These are phyloP conservation scores for Andrena trimmerana DNA, from an alignment of 2,888 invertebrate species.

Conservation along the genomic window DNA sequence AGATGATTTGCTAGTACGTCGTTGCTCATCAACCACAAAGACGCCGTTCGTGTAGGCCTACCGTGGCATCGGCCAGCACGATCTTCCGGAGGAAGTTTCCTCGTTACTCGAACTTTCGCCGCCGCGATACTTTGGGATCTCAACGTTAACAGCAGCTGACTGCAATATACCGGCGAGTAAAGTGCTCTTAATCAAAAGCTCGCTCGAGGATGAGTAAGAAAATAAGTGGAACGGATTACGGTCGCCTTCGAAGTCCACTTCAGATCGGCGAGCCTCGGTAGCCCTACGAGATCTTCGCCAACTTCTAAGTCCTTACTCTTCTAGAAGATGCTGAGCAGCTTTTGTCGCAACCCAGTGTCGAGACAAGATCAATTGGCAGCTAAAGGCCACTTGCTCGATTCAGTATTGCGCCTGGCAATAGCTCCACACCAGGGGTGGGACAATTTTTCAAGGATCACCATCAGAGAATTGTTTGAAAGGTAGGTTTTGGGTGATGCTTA, in stretches of 20 bases:
- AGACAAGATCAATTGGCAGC: too few relatives aligned
- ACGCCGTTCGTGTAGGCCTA: conserved; percentile 5
- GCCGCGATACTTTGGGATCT: conserved; percentile 53
- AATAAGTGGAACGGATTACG: conserved; percentile 60
- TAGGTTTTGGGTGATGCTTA: too few relatives aligned
- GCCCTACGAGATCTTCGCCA: neutral
- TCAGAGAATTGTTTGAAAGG: too few relatives aligned
- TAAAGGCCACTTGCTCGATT: too few relatives aligned
- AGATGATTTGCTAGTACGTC: neutral
- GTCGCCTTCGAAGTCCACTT: conserved; percentile 38
- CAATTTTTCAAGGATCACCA: too few relatives aligned
- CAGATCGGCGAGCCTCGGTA: conserved; percentile 30
- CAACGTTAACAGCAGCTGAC: conserved; percentile 57
- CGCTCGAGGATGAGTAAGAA: conserved; percentile 45
- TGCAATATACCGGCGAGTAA: conserved; percentile 52
- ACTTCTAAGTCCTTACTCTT: conserved; percentile 5
- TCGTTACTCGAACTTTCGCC: conserved; percentile 70
- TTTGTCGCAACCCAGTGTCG: neutral
- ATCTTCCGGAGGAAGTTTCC: conserved; percentile 68
- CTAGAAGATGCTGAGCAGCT: neutral
- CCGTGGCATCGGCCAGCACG: neutral
- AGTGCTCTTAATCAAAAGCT: conserved; percentile 58
- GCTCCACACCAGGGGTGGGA: too few relatives aligned
- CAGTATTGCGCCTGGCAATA: too few relatives aligned
- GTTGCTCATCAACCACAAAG: neutral